Evolutionary conservation across 2,888 invertebrate species (phyloP), one percentile per base, ranked within the genome.

Genomic region (Asteroscopus sphinx): DNA sequence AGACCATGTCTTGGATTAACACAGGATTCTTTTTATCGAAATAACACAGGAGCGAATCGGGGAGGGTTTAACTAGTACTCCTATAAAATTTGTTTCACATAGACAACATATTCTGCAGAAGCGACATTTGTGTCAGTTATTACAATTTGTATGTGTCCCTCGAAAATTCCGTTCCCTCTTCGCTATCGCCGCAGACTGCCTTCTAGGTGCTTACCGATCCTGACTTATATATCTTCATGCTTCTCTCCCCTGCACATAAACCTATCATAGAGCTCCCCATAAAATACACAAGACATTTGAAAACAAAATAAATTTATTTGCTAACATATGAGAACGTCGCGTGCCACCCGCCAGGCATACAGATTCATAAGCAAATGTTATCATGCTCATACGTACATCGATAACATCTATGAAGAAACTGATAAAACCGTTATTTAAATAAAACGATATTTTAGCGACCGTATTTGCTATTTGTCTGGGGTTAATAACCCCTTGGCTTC

Each of bases 311-410:
- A 25, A 53, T 66, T 75, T 58, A 62, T 71, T 63, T 48, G 57
- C 37, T 60, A 54, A 44, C 45, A 39, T 68, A 68, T 66, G 68
- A 62, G 41, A 26, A 60, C 32, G 36, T 82, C 77, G 82, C 82
- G 80, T 83, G 83, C 47, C 58, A 49, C 60, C 59, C 55, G 46
- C 35, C 47, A 49, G 36, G 48, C 40, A 62, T 77, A 70, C 60
- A 62, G 13, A 78, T 79, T 71, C 65, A 28, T 58, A 73, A 81
- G 73, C 68, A 68, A 75, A 70, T 68, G 17, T 45, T 21, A 41
- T 7, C 58, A 68, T 73, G 60, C 51, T 32, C 62, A 61, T 67
- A 67, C 48, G 60, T 63, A 64, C 67, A 72, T 57, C 59, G 68
- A 68, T 71, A 71, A 16, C 44, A 71, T 73, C 67, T 57, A 46